Percentiles rank a stretch among this genome's conserved stretches.
These are phyloP conservation scores for Cotesia chilonis DNA, from an alignment of 1,140 invertebrate genomes.

Conservation along the genomic window DNA sequence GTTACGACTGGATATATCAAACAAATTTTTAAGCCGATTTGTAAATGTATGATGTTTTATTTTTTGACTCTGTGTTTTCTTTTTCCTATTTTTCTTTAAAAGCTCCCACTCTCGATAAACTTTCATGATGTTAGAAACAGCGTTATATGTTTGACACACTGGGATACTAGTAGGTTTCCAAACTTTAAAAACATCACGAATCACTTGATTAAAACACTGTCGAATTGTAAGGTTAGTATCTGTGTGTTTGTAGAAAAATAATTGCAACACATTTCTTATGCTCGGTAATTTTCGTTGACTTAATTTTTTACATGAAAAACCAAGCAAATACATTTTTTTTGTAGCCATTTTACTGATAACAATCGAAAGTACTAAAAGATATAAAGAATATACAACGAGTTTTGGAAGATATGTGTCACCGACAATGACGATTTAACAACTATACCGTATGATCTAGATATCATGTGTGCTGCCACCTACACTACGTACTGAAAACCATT, in stretches of 20 bases:
- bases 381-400: too few species aligned
- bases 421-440: too few species aligned
- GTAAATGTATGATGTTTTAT: slow-evolving; percentile 1
- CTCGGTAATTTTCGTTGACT: slow-evolving; percentile 28
- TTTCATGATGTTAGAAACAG: slow-evolving; percentile 19
- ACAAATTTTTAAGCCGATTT: slow-evolving; percentile 17
- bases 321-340: too few species aligned
- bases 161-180: slow-evolving; percentile 16
- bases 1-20: slow-evolving; percentile 13
- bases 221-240: slow-evolving; percentile 24
- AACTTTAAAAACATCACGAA: slow-evolving; percentile 14
- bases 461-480: too few species aligned
- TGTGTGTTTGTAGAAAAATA: slow-evolving; percentile 29
- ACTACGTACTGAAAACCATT: too few species aligned
- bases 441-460: too few species aligned
- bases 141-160: slow-evolving; percentile 16
- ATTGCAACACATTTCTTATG: slow-evolving; percentile 29
- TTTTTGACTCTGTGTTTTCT: slow-evolving; percentile 1
- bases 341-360: too few species aligned
- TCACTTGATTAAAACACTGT: slow-evolving; percentile 30
- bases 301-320: slow-evolving; percentile 28
- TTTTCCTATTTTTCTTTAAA: slow-evolving; percentile 18
- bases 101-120: slow-evolving; percentile 16
- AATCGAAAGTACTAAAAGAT: too few species aligned
- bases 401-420: neutral